Evolutionary conservation across 2,797 vertebrate genomes (phyloP).

Genomic region (Lophotriccus pileatus): DNA sequence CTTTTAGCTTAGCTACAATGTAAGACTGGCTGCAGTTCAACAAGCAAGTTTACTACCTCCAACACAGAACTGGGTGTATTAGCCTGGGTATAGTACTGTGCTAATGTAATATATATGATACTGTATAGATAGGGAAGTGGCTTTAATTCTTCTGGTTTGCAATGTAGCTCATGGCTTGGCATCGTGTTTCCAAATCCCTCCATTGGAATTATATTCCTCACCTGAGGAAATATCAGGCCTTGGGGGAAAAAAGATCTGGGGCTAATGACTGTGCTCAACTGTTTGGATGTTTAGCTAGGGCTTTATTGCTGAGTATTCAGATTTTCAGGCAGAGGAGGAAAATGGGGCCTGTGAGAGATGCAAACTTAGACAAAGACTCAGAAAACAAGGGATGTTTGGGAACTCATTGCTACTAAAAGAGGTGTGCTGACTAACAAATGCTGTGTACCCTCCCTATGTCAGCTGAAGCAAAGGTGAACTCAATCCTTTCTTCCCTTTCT

Average conservation of each 20-base stretch:
- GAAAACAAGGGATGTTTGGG: not conserved
- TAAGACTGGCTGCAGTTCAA: not conserved
- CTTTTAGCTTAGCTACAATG: not conserved
- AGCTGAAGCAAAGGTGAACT: not conserved
- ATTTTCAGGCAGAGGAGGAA: not conserved
- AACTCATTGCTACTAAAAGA: not conserved
- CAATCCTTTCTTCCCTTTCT: not conserved
- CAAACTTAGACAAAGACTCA: not conserved
- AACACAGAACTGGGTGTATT: not conserved
- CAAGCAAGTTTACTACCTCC: not conserved
- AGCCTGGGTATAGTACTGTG: not conserved
- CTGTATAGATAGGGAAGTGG: not conserved
- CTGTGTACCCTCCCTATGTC: not conserved
- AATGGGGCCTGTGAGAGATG: not conserved
- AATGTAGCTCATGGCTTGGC: not conserved
- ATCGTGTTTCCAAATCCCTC: not conserved
- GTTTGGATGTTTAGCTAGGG: not conserved
- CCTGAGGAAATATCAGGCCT: not conserved
- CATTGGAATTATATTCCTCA: not conserved
- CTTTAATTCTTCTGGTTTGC: constrained; percentile 18
- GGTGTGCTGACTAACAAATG: not conserved
- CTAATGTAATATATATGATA: not conserved
- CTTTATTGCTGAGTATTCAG: not conserved
- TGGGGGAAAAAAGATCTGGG: not conserved
- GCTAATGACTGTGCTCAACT: not conserved